Conservation (phyloP, 2,888 invertebrate species). For the Formica aserva region DNA sequence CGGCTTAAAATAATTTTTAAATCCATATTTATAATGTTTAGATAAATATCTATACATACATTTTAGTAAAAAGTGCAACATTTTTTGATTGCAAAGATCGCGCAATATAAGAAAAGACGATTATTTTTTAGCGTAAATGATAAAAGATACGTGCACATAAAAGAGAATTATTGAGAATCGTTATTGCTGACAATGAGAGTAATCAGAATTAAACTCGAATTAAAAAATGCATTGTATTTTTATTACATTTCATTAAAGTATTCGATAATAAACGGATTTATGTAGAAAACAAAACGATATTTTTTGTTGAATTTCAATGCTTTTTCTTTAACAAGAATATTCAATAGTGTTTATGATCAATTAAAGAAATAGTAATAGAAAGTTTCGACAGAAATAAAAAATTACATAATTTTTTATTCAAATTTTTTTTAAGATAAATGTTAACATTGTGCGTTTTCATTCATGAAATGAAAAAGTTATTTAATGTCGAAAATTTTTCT, state of each 20-base stretch:
- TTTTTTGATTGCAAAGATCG: neutral
- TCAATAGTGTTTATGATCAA: neutral
- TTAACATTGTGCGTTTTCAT: neutral
- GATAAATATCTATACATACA: neutral
- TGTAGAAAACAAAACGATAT: neutral
- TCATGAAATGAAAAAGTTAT: neutral
- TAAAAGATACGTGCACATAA: conserved; percentile 26
- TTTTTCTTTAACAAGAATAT: neutral
- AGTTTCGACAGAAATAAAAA: neutral
- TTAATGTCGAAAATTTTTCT: neutral
- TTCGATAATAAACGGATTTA: neutral
- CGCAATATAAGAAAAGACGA: conserved; percentile 14
- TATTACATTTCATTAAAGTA: neutral
- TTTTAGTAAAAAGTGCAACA: conserved; percentile 37
- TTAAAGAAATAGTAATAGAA: neutral
- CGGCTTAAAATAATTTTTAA: neutral
- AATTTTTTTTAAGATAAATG: neutral
- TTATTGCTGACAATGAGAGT: conserved; percentile 12
- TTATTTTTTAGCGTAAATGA: conserved; percentile 50
- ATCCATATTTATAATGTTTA: neutral
- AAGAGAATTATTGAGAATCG: conserved; percentile 15
- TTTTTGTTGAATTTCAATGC: neutral
- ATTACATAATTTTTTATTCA: neutral
- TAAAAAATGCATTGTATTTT: neutral
- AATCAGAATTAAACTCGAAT: neutral